Percentiles rank a stretch among this genome's conserved stretches.
These are phyloP conservation scores for Scophthalmus maximus DNA, from an alignment of 2,113 vertebrate genomes.

Conservation along the genomic window DNA sequence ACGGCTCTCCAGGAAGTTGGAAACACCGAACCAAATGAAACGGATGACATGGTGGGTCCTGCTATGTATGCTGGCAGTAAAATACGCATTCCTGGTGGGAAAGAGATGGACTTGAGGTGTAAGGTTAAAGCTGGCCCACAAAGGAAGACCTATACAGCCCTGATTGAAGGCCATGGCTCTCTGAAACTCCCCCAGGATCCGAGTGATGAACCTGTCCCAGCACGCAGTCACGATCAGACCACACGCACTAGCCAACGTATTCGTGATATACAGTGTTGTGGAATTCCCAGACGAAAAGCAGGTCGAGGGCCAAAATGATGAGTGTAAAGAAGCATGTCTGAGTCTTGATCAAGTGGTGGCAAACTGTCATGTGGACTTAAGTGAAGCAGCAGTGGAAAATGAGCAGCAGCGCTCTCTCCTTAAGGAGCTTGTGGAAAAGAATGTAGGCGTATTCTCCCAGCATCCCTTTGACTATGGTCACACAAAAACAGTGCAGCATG, in stretches of 20 bases:
- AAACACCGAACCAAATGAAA: rapidly evolving
- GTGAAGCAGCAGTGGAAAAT: constrained; percentile 4
- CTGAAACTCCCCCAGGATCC: background rate
- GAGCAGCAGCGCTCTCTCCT: constrained; percentile 3
- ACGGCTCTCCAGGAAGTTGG: background rate
- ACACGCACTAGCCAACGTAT: background rate
- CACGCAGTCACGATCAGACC: background rate
- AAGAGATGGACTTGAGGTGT: constrained; percentile 19
- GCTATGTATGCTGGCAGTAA: constrained; percentile 8
- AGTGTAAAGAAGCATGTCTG: background rate
- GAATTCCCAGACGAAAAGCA: background rate
- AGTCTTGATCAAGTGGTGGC: background rate
- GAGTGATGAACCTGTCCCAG: constrained; percentile 23
- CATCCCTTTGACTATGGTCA: constrained; percentile 11
- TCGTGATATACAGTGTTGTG: background rate
- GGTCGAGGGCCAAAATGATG: too few species aligned
- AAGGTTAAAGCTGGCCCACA: constrained; percentile 5
- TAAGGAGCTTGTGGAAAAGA: background rate
- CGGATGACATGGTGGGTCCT: constrained; percentile 12
- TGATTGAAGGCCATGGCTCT: background rate
- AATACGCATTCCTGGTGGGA: background rate
- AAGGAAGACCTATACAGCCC: background rate
- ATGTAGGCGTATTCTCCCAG: background rate
- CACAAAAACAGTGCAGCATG: constrained; percentile 23
- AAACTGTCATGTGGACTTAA: background rate